These are phyloP conservation scores for Apamea crenata DNA, from an alignment of 2,888 invertebrate species.

Conservation along the genomic window DNA sequence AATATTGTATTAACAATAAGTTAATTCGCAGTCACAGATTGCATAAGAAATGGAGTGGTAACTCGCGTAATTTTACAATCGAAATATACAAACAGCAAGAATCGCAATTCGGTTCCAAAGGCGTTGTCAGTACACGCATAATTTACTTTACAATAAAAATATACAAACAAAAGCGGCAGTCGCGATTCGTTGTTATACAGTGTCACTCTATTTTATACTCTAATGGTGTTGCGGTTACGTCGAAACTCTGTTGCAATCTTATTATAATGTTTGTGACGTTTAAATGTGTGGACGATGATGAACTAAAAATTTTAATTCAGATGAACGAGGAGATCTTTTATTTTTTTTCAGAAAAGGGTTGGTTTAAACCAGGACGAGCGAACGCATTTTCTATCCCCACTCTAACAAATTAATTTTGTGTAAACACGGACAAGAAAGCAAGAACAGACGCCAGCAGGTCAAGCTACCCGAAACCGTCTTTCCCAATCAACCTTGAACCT, in stretches of 20 bases:
- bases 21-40: conserved; percentile 17
- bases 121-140: neutral
- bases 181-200: neutral
- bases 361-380: neutral
- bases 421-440: neutral
- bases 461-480: too few species aligned
- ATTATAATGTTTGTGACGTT: conserved; percentile 1
- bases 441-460: neutral
- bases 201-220: neutral
- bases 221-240: neutral
- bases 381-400: neutral
- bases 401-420: neutral
- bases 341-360: neutral
- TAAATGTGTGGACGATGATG: neutral
- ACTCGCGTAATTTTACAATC: neutral
- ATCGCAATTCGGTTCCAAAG: neutral
- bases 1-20: neutral
- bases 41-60: conserved; percentile 4
- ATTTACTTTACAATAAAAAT: neutral
- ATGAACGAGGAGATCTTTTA: neutral
- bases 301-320: neutral
- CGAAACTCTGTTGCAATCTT: neutral
- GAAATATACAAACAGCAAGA: conserved; percentile 37
- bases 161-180: neutral
- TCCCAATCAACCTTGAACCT: too few species aligned